Conservation (phyloP, 2,113 vertebrate species). For the Pomatostomus ruficeps region DNA sequence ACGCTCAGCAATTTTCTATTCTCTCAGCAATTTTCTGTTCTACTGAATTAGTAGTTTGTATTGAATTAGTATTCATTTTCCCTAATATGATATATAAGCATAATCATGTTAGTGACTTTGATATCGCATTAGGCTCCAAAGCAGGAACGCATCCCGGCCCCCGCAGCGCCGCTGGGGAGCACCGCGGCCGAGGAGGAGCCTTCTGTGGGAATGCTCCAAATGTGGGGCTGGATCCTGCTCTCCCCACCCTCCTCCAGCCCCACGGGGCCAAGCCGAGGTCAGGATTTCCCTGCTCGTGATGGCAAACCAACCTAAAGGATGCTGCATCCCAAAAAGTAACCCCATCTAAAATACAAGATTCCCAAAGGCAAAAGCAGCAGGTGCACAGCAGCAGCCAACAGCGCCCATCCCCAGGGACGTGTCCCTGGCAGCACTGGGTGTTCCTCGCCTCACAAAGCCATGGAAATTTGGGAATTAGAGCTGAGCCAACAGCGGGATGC, state of each 20-base stretch:
- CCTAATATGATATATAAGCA: conserved; percentile 75
- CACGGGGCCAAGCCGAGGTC: rapidly evolving
- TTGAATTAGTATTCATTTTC: conserved; percentile 78
- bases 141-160: conserved; percentile 7
- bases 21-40: conserved; percentile 73
- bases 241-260: not conserved
- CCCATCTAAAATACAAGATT: not conserved
- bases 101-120: conserved; percentile 75
- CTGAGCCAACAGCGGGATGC: rapidly evolving
- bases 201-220: not conserved
- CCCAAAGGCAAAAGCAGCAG: not conserved
- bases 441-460: not conserved
- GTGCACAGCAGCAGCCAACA: not conserved
- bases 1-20: conserved; percentile 57
- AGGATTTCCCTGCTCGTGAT: rapidly evolving
- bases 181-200: rapidly evolving
- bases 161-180: not conserved
- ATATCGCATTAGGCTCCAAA: conserved; percentile 67
- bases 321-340: not conserved
- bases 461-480: not conserved
- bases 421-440: rapidly evolving
- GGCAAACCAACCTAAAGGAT: not conserved
- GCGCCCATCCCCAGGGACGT: rapidly evolving
- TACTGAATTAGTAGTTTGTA: conserved; percentile 71
- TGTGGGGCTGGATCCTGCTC: not conserved